Evolutionary conservation across 2,797 vertebrate species (phyloP), one percentile per base, ranked within the genome.

Genomic region (Lophotriccus pileatus): DNA sequence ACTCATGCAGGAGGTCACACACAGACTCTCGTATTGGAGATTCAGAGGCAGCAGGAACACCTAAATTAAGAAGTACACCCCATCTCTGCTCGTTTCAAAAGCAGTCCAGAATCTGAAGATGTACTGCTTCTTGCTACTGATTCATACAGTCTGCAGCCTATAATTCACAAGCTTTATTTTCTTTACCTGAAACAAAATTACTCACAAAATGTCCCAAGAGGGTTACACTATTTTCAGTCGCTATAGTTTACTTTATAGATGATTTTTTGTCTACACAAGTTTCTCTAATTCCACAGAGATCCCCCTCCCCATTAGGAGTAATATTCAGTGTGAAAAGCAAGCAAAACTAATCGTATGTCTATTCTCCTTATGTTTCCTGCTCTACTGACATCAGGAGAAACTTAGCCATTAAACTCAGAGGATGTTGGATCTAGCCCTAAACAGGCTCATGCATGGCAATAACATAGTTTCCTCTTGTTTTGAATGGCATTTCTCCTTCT

Each of bases 381-480:
- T 58, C 32, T 62, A 36, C 30, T 58, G 69, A 52, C 67, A 94
- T 74, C 28, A 43, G 63, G 27, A 91, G 76, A 39, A 94, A 49
- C 44, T 56, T 67, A 49, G 59, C 58, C 41, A 18, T 66, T 67
- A 81, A 69, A 22, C 44, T 84, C 47, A 60, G 83, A 53, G 70
- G 34, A 20, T 70, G 64, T 3, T 93, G 34, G 46, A 78, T 73
- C 30, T 73, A 86, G 52, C 47, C 37, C 58, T 69, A 28, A 95
- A 86, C 47, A 69, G 73, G 25, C 41, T 93, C 58, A 36, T 34
- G 52, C 58, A 60, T 74, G 36, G 59, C 60, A 82, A 28, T 19
- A 86, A 70, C 47, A 66, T 13, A 0, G 0, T 79, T 94, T 95
- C 95, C 91, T 89, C 66, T 89, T 81, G 89, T 96, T 96, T 96